phyloP scores from a whole-genome alignment of 2,113 vertebrate species.

The Erythrocercus mccallii region DNA sequence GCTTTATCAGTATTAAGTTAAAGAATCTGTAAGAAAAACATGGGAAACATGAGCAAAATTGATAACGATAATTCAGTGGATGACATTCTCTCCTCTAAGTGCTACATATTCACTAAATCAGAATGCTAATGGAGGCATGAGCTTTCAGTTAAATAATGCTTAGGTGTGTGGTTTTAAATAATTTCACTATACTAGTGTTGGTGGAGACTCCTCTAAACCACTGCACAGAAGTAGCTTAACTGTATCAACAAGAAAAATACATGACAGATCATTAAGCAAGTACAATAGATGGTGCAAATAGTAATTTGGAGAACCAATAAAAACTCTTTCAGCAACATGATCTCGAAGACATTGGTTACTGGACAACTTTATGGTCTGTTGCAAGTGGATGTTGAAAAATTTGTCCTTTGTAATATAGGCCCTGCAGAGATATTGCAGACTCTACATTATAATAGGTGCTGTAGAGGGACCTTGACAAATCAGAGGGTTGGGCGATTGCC shows the following conservation, averaged over 20 bases:
- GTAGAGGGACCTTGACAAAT: neutral
- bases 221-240: neutral
- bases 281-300: neutral
- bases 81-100: neutral
- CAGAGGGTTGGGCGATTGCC: rapidly evolving
- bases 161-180: neutral
- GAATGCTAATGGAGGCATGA: neutral
- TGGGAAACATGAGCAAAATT: neutral
- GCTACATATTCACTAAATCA: neutral
- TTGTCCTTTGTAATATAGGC: neutral
- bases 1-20: neutral
- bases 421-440: neutral
- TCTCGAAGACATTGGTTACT: neutral
- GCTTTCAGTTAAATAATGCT: neutral
- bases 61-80: neutral
- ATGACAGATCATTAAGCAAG: neutral
- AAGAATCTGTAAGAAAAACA: neutral
- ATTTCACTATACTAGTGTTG: neutral
- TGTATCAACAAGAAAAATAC: neutral
- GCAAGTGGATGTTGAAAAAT: neutral
- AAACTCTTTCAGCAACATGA: neutral
- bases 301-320: neutral
- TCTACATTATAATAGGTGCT: too few relatives aligned
- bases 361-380: neutral
- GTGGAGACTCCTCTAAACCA: neutral